Conservation (phyloP, 2,113 vertebrate genomes). For the Riparia riparia region DNA sequence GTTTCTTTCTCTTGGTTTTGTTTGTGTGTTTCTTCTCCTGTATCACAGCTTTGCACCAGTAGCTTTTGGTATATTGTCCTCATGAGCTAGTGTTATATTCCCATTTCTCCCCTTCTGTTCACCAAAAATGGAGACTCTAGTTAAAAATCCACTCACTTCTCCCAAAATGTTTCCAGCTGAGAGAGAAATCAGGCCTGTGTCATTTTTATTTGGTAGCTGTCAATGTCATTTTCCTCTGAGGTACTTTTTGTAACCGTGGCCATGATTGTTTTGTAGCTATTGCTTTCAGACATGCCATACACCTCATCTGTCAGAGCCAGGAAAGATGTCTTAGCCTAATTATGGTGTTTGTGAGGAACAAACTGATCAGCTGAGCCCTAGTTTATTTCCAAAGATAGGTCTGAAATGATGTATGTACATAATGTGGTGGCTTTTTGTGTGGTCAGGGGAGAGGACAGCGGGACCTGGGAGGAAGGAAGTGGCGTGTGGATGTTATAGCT, state of each 20-base stretch:
- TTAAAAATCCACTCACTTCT: neutral
- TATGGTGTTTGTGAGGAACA: constrained; percentile 34
- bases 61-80: neutral
- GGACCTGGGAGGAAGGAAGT: constrained; percentile 18
- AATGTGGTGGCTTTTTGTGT: neutral
- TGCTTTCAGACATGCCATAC: neutral
- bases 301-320: constrained; percentile 29
- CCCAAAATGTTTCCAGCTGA: constrained; percentile 16
- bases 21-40: neutral
- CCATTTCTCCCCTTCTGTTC: neutral
- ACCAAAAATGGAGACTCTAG: neutral
- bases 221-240: neutral
- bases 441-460: neutral
- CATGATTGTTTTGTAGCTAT: neutral
- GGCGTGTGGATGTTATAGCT: neutral
- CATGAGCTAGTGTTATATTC: neutral
- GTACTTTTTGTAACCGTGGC: neutral
- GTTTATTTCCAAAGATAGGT: constrained; percentile 47
- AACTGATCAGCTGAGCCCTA: neutral
- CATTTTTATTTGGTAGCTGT: neutral
- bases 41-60: neutral
- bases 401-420: neutral
- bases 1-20: neutral
- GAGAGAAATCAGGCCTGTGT: neutral
- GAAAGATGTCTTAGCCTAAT: constrained; percentile 33